phyloP scores from a whole-genome alignment of 2,113 vertebrate genomes.

The Pycnonotus jocosus region DNA sequence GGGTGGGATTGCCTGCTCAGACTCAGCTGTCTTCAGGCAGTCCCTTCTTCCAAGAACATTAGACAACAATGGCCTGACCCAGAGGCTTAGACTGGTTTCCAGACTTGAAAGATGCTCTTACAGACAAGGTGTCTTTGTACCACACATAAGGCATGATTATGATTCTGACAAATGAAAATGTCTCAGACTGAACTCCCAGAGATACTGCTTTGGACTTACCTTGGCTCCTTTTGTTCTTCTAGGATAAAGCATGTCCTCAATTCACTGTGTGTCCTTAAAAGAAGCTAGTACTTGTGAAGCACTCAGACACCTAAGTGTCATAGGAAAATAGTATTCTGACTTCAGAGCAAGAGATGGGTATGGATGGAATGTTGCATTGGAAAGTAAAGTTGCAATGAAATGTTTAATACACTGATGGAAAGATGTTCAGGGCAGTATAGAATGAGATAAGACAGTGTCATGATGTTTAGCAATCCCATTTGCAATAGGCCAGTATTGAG shows the following conservation, averaged over 20 bases:
- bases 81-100: neutral
- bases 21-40: neutral
- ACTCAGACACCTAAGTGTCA: neutral
- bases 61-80: neutral
- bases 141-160: neutral
- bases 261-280: neutral
- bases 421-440: neutral
- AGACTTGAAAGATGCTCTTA: neutral
- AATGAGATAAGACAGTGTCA: neutral
- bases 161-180: neutral
- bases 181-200: neutral
- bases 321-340: neutral
- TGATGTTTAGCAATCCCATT: neutral
- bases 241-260: neutral
- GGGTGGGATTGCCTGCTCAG: accelerated
- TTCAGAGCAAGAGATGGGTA: neutral
- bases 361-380: neutral
- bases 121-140: neutral
- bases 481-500: neutral
- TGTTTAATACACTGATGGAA: neutral
- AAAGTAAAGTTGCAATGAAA: neutral
- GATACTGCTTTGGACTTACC: neutral
- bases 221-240: neutral
- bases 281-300: neutral
- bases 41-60: accelerated